Evolutionary conservation across 1,140 invertebrate species (phyloP), one percentile per base, ranked within the genome.

Genomic region (Heliothis virescens): DNA sequence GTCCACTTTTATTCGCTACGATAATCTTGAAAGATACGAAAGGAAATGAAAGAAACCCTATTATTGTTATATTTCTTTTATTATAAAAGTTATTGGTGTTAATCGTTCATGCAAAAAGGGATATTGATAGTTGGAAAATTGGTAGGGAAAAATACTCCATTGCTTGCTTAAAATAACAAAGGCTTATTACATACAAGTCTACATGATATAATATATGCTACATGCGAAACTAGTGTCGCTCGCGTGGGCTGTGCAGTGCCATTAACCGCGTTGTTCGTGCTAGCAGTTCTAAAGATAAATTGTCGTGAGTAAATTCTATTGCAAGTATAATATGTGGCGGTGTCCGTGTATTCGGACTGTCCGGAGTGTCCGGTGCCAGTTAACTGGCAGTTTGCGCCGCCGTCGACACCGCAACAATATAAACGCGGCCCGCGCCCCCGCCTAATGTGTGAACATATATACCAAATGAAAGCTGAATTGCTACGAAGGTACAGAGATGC

Each of bases 381-480:
- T 80, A 79, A 79, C 60, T 69, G 79, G 75, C 71, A 79, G 80
- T 82, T 82, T 82, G 57, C 74, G 50, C 74, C 69, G 59, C 73
- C 73, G 74, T 71, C 53, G 73, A 60, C 52, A 76, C 79, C 71
- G 74, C 75, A 80, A 82, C 82, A 85, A 85, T 80, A 83, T 76
- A 84, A 84, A 82, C 78, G 76, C 62, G 63, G 50, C 41, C 63
- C 34, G 16, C 63, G 11, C 34, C 57, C 69, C 52, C 26, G 34
- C 76, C 50, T 82, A 82, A 79, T 83, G 79, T 82, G 73, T 55
- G 80, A 82, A 83, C 74, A 82, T 78, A 76, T 72, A 76, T 72
- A 74, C 78, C 80, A 82, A 76, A 83, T 65, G 76, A 83, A 83
- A 83, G 75, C 80, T 79, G 76, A 80, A 83, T 81, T 79, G 84